Base-by-base conservation (phyloP, 1,140 invertebrate genomes). In the Galendromus occidentalis region DNA sequence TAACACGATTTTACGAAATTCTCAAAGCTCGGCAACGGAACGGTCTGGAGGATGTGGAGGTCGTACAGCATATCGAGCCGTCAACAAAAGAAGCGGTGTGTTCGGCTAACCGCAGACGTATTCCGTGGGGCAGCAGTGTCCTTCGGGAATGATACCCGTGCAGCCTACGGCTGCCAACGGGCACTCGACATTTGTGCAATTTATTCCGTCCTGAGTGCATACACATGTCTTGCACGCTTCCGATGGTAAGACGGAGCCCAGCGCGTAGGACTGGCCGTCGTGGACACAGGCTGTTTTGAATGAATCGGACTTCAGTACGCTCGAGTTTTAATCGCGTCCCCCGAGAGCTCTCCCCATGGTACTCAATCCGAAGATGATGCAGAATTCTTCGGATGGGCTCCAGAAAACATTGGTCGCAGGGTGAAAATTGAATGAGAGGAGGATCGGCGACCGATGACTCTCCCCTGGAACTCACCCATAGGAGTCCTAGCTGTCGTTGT, bases 81-180 rank as follows among this genome's bases (percentile, higher is more conserved):
- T 44, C 18, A 44, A 44, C 12, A 12, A 44, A 44, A 44, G 45
- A 5, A 7, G 18, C 14, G 28, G 18, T 5, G n/a, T 44, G 14
- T 47, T 22, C 45, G 7, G 14, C 45, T 47, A 4, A 81, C 83
- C 82, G 71, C 86, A 88, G 69, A 86, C 83, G 71, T 89, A 90
- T 70, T 85, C 86, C 44, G 84, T 83, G 22, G 87, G 86, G 73
- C 87, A 90, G 73, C 87, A 90, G 71, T 88, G 83, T 25, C 86
- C 86, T 65, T 80, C 76, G 42, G 82, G 81, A 29, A 86, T 80
- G 30, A 89, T 81, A 1, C 87, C 86, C 64, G 76, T 79, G 73
- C 87, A 91, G 42, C 84, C 85, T 68, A 83, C 79, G 64, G 88
- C 76, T 0, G 83, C 80, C 14, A 84, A 83, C 4, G 85, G 82